phyloP scores from a whole-genome alignment of 1,140 invertebrate species.

The Zaprionus lachaisei region DNA sequence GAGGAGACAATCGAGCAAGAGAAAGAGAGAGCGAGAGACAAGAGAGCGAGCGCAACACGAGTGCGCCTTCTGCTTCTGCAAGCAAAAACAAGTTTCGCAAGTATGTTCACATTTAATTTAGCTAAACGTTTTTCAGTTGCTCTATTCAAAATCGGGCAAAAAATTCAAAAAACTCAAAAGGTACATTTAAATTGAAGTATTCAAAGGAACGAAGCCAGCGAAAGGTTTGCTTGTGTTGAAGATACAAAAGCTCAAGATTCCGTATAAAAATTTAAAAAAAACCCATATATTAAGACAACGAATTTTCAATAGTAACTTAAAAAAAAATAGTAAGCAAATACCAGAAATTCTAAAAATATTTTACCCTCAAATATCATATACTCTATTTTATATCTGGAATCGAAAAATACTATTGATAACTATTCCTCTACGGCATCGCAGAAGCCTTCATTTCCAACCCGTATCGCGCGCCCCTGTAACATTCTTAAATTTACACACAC shows the following conservation, averaged over 20 bases:
- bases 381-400: conserved; percentile 25
- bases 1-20: conserved; percentile 30
- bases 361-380: background rate
- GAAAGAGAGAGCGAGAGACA: conserved; percentile 28
- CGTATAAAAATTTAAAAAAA: conserved; percentile 2
- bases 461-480: conserved; percentile 41
- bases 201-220: conserved; percentile 11
- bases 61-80: conserved; percentile 61
- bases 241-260: conserved; percentile 2
- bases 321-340: conserved; percentile 29
- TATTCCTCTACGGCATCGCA: conserved; percentile 82
- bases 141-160: conserved; percentile 10
- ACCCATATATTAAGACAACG: conserved; percentile 22
- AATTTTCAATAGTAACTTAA: conserved; percentile 39
- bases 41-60: conserved; percentile 46
- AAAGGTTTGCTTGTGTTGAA: conserved; percentile 48
- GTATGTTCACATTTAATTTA: conserved; percentile 73
- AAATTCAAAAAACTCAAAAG: conserved; percentile 12
- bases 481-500: conserved; percentile 69
- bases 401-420: conserved; percentile 42
- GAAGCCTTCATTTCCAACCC: conserved; percentile 79
- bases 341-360: background rate
- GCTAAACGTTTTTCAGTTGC: conserved; percentile 49
- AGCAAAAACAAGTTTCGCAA: conserved; percentile 63
- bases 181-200: conserved; percentile 1